These are phyloP conservation scores for Drosophila repleta DNA, from an alignment of 1,140 invertebrate genomes.

Conservation along the genomic window DNA sequence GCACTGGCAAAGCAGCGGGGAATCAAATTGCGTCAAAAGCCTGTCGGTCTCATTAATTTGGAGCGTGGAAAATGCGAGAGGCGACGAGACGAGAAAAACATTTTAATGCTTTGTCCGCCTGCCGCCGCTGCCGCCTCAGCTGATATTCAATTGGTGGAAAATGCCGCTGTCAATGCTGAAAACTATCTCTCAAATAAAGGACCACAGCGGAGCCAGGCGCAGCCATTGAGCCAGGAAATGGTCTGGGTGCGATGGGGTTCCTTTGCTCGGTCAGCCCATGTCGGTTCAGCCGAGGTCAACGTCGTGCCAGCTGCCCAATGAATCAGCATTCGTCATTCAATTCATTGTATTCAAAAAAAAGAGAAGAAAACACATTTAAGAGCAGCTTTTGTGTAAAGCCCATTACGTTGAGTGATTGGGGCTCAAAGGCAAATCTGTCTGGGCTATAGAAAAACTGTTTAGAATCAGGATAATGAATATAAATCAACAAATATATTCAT, in stretches of 20 bases:
- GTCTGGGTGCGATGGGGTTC: not conserved
- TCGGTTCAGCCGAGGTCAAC: not conserved
- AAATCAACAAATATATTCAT: not conserved
- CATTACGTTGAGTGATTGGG: slow-evolving; percentile 7
- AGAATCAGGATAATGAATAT: slow-evolving; percentile 6
- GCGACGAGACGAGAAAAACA: slow-evolving; percentile 15
- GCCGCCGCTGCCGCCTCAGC: slow-evolving; percentile 25
- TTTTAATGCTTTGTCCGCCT: slow-evolving; percentile 56
- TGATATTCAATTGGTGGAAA: slow-evolving; percentile 76
- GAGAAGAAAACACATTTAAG: slow-evolving; percentile 51
- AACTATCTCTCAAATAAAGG: slow-evolving; percentile 72
- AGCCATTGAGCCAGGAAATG: slow-evolving; percentile 47
- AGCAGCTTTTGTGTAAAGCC: slow-evolving; percentile 33
- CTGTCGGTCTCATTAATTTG: slow-evolving; percentile 75
- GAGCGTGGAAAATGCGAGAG: slow-evolving; percentile 40
- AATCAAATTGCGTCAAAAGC: slow-evolving; percentile 74
- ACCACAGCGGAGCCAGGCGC: not conserved
- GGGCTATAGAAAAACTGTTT: slow-evolving; percentile 10
- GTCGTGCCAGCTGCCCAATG: slow-evolving; percentile 22
- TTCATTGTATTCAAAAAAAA: slow-evolving; percentile 43
- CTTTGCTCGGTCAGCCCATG: not conserved
- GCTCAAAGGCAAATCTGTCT: slow-evolving; percentile 1
- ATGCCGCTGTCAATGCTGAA: slow-evolving; percentile 56
- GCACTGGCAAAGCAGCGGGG: slow-evolving; percentile 59
- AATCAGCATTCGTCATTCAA: slow-evolving; percentile 68